Conservation (phyloP, 2,797 vertebrate species). For the Masticophis lateralis region DNA sequence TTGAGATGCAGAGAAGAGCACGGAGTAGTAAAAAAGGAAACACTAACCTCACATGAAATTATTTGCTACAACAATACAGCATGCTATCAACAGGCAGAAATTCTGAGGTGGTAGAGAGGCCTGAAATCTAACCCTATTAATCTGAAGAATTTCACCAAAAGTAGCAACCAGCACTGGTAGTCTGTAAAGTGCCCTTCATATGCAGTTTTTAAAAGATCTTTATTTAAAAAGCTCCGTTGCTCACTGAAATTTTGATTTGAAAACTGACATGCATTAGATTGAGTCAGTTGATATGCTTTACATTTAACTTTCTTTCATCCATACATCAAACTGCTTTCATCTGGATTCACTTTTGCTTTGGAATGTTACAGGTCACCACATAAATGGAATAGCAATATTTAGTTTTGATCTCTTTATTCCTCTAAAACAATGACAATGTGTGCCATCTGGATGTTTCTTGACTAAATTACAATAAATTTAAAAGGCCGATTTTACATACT, state of each 20-base stretch:
- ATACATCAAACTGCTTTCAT: not conserved
- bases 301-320: not conserved
- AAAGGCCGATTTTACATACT: not conserved
- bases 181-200: not conserved
- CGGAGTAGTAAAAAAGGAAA: not conserved
- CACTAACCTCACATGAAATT: fast-evolving
- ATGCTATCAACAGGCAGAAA: not conserved
- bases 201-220: not conserved
- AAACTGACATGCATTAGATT: not conserved
- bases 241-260: not conserved
- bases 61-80: not conserved
- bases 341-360: not conserved
- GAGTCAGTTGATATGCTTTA: not conserved
- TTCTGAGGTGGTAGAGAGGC: not conserved
- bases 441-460: not conserved
- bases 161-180: not conserved
- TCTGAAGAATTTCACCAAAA: not conserved
- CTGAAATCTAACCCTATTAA: not conserved
- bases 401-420: not conserved
- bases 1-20: not conserved
- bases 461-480: not conserved
- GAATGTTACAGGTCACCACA: not conserved
- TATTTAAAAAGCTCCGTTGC: not conserved
- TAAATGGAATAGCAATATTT: not conserved
- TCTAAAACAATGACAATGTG: not conserved